Percentiles rank a stretch among this genome's conserved stretches.
Conservation (phyloP, 2,888 invertebrate genomes). For the Embidobia sp. region DNA sequence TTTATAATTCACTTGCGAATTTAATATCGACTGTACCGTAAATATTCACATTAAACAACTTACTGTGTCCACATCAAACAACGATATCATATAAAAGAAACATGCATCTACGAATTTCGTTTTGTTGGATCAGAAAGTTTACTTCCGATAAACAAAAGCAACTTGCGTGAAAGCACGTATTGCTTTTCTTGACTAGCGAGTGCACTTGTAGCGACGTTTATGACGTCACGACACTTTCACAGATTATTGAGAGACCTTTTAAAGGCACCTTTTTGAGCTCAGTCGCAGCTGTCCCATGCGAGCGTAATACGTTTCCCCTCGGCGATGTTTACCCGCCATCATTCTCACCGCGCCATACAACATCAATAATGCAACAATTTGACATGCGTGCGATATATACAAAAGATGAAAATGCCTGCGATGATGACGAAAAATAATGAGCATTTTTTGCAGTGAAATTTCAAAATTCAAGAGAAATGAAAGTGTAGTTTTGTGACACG, state of each 20-base stretch:
- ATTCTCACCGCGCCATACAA: conserved; percentile 21
- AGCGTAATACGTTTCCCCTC: conserved; percentile 39
- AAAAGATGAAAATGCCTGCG: neutral
- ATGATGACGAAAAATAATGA: conserved; percentile 26
- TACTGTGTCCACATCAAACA: conserved; percentile 17
- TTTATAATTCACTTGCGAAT: neutral
- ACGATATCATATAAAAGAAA: conserved; percentile 15
- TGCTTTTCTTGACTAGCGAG: conserved; percentile 47
- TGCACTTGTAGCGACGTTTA: conserved; percentile 56
- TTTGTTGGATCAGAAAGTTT: conserved; percentile 33
- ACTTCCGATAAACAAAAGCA: conserved; percentile 51
- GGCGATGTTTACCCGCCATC: conserved; percentile 26
- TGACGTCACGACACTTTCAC: conserved; percentile 53
- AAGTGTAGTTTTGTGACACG: conserved; percentile 17
- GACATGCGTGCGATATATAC: conserved; percentile 15
- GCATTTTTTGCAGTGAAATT: conserved; percentile 9
- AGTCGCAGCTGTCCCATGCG: conserved; percentile 49
- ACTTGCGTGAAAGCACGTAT: conserved; percentile 46
- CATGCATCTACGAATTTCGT: conserved; percentile 28
- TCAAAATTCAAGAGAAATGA: conserved; percentile 4
- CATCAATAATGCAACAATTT: conserved; percentile 29
- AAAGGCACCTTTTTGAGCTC: conserved; percentile 51
- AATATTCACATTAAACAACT: conserved; percentile 12
- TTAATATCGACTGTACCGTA: conserved; percentile 5
- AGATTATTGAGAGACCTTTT: conserved; percentile 59